These are phyloP conservation scores for Verasper variegatus DNA, from an alignment of 2,113 vertebrate genomes.

Conservation along the genomic window DNA sequence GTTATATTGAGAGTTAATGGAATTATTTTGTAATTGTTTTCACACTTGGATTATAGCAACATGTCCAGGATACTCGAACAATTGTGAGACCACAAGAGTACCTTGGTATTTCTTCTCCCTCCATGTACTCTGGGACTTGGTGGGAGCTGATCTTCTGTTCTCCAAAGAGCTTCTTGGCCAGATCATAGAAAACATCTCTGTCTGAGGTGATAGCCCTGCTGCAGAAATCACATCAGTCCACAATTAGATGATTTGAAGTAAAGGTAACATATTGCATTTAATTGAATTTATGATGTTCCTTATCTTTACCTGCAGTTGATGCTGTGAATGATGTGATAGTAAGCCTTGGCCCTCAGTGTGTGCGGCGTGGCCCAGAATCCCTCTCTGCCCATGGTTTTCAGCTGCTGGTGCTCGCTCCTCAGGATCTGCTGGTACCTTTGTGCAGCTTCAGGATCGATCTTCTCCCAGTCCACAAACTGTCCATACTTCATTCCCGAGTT, in stretches of 20 bases:
- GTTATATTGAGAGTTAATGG: too few species aligned
- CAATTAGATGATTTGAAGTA: not conserved
- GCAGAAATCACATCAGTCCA: conserved; percentile 22
- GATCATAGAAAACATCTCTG: conserved; percentile 75
- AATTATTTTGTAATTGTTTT: too few species aligned
- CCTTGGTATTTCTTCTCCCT: conserved; percentile 83
- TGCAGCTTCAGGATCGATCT: conserved; percentile 77
- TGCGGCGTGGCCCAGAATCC: conserved; percentile 85
- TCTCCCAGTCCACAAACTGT: conserved; percentile 89
- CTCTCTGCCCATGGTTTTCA: conserved; percentile 85
- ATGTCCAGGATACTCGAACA: not conserved
- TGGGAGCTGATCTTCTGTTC: conserved; percentile 77
- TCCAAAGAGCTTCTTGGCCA: conserved; percentile 81
- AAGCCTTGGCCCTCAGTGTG: conserved; percentile 83
- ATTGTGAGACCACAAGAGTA: conserved; percentile 68
- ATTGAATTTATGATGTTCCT: not conserved
- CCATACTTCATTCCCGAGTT: conserved; percentile 80
- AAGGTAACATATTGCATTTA: not conserved
- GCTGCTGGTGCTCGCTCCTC: conserved; percentile 71
- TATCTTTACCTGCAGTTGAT: conserved; percentile 76
- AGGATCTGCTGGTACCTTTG: conserved; percentile 71
- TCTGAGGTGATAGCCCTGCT: conserved; percentile 74
- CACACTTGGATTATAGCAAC: not conserved
- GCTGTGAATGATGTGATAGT: conserved; percentile 85
- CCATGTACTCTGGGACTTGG: conserved; percentile 86